These are phyloP conservation scores for Paramuricea clavata DNA, from an alignment of 92 coral and sea anemone species.

Conservation along the genomic window DNA sequence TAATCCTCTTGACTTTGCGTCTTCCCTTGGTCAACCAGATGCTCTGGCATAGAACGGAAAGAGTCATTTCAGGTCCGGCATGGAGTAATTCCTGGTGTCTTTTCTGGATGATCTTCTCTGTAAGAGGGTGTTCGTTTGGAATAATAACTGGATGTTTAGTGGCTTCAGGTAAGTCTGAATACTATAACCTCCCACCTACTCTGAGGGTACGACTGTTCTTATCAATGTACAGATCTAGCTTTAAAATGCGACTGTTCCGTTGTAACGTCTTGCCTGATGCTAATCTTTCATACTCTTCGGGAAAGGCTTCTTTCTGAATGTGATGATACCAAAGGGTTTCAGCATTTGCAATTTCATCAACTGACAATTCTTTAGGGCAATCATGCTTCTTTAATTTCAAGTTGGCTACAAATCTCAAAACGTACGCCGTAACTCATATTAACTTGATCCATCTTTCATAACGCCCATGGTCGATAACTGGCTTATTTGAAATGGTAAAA, in stretches of 20 bases:
- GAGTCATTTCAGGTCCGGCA: slow-evolving; percentile 64
- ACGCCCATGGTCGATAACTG: background rate
- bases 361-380: background rate
- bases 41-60: slow-evolving; percentile 24
- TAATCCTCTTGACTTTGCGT: slow-evolving; percentile 41
- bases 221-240: slow-evolving; percentile 62
- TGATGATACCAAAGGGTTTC: slow-evolving; percentile 11
- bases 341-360: background rate
- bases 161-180: slow-evolving; percentile 46
- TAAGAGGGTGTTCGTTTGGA: slow-evolving; percentile 42
- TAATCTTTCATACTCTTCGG: slow-evolving; percentile 26
- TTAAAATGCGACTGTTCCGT: slow-evolving; percentile 46
- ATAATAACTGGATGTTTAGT: slow-evolving; percentile 43
- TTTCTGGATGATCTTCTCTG: slow-evolving; percentile 40
- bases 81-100: too few relatives aligned
- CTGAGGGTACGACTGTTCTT: too few relatives aligned
- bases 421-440: background rate
- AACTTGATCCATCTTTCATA: background rate
- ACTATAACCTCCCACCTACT: slow-evolving; percentile 69
- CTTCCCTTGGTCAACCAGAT: slow-evolving; percentile 63
- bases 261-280: background rate
- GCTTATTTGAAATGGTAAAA: background rate
- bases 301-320: slow-evolving; percentile 38
- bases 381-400: background rate
- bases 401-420: background rate